phyloP scores from a whole-genome alignment of 2,113 vertebrate genomes.

The Lagopus muta region DNA sequence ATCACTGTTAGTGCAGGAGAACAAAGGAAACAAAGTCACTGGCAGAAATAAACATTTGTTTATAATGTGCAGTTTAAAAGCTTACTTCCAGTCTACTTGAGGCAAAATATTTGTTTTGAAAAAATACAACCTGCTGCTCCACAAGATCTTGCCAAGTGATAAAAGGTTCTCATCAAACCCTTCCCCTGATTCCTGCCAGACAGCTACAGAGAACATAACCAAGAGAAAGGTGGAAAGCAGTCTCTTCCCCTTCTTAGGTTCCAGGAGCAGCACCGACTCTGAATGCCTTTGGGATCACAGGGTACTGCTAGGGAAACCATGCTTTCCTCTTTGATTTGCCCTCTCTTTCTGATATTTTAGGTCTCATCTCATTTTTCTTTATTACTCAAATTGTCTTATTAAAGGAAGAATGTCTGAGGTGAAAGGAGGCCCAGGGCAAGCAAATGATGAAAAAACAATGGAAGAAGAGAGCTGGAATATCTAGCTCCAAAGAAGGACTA shows the following conservation, averaged over 20 bases:
- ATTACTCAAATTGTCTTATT: background rate
- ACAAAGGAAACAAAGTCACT: background rate
- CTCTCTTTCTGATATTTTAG: background rate
- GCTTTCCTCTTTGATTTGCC: background rate
- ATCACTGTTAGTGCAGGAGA: background rate
- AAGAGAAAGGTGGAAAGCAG: background rate
- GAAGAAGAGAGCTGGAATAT: background rate
- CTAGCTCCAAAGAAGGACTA: background rate
- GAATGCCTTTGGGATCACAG: background rate
- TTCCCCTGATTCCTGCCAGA: background rate
- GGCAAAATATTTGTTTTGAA: background rate
- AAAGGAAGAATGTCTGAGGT: background rate
- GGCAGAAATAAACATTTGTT: background rate
- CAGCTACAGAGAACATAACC: background rate
- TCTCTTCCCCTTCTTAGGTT: background rate
- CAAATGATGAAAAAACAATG: background rate
- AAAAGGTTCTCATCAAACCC: background rate
- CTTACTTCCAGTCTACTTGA: background rate
- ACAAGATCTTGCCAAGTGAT: background rate
- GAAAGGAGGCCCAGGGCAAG: accelerated
- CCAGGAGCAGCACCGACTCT: background rate
- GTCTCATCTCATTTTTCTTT: background rate
- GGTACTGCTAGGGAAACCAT: background rate
- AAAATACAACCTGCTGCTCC: background rate
- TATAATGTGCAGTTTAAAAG: background rate